Base-by-base conservation (phyloP, 2,113 vertebrate genomes). In the Peromyscus californicus region DNA sequence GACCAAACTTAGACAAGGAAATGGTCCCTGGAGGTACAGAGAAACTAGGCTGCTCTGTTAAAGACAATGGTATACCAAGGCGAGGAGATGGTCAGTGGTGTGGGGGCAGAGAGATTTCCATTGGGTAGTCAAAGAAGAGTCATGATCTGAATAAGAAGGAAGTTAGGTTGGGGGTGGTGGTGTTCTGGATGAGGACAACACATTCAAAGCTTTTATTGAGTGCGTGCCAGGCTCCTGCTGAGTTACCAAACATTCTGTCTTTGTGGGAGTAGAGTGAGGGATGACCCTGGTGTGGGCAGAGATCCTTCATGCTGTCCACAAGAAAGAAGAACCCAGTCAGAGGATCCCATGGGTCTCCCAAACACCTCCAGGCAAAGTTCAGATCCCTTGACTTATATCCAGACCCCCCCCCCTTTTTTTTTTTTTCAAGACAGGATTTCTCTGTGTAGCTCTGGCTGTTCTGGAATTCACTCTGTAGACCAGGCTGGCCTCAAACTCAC, bases 141-240 rank as follows among this genome's bases (percentile, higher is more conserved):
- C 39, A 17, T 89, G 65, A 70, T 82, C 51, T 90, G 90, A 94
- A 97, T 95, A 94, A 70, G 51, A 95, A 67, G 69, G 51, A 95
- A 72, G 76, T 54, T 42, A 19, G 36, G n/a, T 45, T 17, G 7
- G 26, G 42, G 75, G 42, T 57, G 22, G 17, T 10, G 31, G 54
- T 80, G 74, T 95, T 90, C 78, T 87, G 26, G 78, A 72, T 24
- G 4, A 3, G 80, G 69, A 82, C 29, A 51, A 59, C 59, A 65
- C 84, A 42, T 59, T 90, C 61, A 95, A 61, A 93, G 95, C 92
- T 75, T 57, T 94, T 74, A 82, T 84, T 96, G 84, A 95, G 83
- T 36, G 19, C 48, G 80, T 75, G 94, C 92, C 92, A 95, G 88
- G 65, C 80, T 88, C 79, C 76, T 33, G 75, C 88, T 84, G 86